Base-by-base conservation (phyloP, 1,140 invertebrate species). In the Drosophila prosaltans region DNA sequence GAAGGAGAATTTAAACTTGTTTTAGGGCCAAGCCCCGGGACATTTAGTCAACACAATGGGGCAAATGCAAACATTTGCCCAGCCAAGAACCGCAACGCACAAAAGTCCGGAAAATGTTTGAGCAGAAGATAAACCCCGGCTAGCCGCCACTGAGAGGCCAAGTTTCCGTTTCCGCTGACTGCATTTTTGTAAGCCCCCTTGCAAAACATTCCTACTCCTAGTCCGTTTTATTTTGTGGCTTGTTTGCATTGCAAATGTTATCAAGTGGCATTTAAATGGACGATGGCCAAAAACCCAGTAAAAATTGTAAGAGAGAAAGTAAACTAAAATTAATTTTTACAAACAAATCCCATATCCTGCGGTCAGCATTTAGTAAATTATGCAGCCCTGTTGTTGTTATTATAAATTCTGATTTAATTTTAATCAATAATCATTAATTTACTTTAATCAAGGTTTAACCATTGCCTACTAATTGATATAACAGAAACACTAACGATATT, bases 221-320 rank as follows among this genome's bases (percentile, higher is more conserved):
- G 7, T 58, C 5, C 64, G 7, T 28, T 59, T 30, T 63, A 59
- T 76, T 70, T 82, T 64, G 32, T 69, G 66, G 43, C 65, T 61
- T 65, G 74, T 75, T 88, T 80, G 83, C 83, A 83, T 72, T 80
- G 83, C 84, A 88, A 89, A 89, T 88, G 55, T 59, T 65, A 82
- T 88, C 82, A 81, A 85, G 78, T 86, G 74, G 59, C 62, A 54
- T 69, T 74, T 60, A 76, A 77, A 69, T 70, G 62, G 67, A 45
- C 28, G 45, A 7, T 21, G 45, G 45, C 11, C 6, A 40, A 48
- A 45, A 32, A 36, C 3, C 2, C 3, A 36, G 32, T n/a, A 9
- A 30, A 63, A 45, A n/a, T 16, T 16, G 9, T 9, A 26, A 26
- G 2, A 51, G 21, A 51, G 2, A 51, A 8, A 51, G 45, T 51